These are phyloP conservation scores for Sinotaia quadrata DNA, from an alignment of 2,888 invertebrate genomes.

Conservation along the genomic window DNA sequence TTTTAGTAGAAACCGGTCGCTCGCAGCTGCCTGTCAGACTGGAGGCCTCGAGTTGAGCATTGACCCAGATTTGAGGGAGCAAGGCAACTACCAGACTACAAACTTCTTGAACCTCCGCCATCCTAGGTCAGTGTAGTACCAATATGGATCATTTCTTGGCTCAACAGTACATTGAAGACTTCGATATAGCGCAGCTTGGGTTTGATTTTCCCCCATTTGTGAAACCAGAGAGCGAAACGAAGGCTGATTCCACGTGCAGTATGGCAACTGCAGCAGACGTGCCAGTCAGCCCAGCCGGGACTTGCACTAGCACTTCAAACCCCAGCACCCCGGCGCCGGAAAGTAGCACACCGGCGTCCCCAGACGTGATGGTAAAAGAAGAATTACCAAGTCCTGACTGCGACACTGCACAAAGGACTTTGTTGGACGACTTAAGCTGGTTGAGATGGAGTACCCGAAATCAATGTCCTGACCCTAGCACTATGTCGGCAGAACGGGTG, in stretches of 20 bases:
- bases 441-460: conserved; percentile 38
- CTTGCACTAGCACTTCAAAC: conserved; percentile 33
- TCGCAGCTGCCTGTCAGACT: conserved; percentile 14
- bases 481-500: conserved; percentile 46
- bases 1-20: conserved; percentile 12
- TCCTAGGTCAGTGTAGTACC: conserved; percentile 15
- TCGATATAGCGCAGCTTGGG: conserved; percentile 63
- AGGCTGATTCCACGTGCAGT: conserved; percentile 44
- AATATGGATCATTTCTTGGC: conserved; percentile 39
- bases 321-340: conserved; percentile 38
- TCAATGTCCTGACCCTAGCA: conserved; percentile 35
- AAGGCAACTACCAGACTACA: conserved; percentile 38
- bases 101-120: conserved; percentile 20
- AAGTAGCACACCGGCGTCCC: conserved; percentile 57
- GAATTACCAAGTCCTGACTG: conserved; percentile 31
- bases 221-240: conserved; percentile 49
- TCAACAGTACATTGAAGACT: conserved; percentile 62
- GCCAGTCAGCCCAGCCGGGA: conserved; percentile 26
- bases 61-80: conserved; percentile 37
- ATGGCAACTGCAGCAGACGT: conserved; percentile 31
- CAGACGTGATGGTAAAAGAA: conserved; percentile 36
- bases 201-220: conserved; percentile 43
- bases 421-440: conserved; percentile 56
- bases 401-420: conserved; percentile 40
- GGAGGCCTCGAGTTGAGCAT: conserved; percentile 30